phyloP scores from a whole-genome alignment of 2,888 invertebrate species.

The Lamellibrachia satsuma region DNA sequence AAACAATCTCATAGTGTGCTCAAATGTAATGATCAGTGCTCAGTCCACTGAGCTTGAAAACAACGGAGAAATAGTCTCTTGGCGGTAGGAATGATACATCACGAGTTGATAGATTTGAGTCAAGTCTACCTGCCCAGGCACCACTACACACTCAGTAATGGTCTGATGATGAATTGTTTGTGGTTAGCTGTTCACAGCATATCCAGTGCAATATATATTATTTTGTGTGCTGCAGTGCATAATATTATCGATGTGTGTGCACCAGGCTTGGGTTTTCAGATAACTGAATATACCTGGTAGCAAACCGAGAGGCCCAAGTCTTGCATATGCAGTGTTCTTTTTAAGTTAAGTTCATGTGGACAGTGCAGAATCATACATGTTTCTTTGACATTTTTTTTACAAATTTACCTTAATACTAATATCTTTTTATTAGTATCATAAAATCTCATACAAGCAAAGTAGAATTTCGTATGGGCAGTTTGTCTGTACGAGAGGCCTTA shows the following conservation, averaged over 20 bases:
- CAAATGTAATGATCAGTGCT: not conserved
- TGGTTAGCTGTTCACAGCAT: not conserved
- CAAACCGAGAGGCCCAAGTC: not conserved
- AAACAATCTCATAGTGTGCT: not conserved
- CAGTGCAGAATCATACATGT: not conserved
- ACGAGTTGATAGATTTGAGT: not conserved
- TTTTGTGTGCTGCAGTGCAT: not conserved
- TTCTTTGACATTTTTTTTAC: not conserved
- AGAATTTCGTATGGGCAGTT: not conserved
- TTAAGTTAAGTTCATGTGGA: not conserved
- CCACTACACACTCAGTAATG: not conserved
- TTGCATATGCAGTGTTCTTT: not conserved
- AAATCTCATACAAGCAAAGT: not conserved
- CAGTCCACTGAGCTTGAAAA: not conserved
- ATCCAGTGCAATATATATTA: not conserved
- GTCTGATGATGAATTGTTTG: not conserved
- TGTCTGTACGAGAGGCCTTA: not conserved
- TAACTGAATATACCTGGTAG: not conserved
- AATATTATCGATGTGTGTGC: not conserved
- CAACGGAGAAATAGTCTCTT: not conserved
- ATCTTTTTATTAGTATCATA: not conserved
- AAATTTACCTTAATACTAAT: not conserved
- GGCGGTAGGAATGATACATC: not conserved
- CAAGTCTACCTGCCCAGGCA: not conserved
- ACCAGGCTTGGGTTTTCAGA: not conserved